Evolutionary conservation across 2,888 invertebrate genomes (phyloP).

Genomic region (Biston stratarius): DNA sequence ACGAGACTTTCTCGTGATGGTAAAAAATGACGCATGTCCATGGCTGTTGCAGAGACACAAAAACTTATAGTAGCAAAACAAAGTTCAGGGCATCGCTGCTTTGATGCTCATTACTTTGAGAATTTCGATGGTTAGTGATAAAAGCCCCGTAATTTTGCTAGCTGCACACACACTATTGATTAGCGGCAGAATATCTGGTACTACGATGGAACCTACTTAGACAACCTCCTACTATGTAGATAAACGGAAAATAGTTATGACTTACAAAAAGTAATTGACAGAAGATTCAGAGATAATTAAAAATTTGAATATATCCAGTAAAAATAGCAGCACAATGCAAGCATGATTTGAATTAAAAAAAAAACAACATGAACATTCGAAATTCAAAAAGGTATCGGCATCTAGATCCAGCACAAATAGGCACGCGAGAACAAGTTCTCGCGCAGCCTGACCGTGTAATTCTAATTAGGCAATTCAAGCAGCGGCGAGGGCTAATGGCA

Average conservation of each 20-base stretch:
- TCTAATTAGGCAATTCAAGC: slow-evolving; percentile 84
- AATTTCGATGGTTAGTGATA: no score
- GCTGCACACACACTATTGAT: no score
- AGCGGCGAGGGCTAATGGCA: slow-evolving; percentile 76
- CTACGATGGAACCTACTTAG: no score
- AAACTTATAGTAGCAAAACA: no score
- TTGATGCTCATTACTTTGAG: no score
- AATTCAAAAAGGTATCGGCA: slow-evolving; percentile 43
- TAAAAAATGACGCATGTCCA: no score
- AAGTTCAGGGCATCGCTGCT: no score
- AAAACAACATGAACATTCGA: slow-evolving; percentile 42
- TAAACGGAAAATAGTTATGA: not conserved
- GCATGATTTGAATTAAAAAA: slow-evolving; percentile 15
- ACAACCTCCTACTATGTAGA: no score
- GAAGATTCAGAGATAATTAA: not conserved
- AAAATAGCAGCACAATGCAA: not conserved
- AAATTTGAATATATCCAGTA: not conserved
- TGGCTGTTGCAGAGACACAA: no score
- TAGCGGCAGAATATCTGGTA: no score
- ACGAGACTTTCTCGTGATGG: no score
- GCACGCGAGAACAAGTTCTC: slow-evolving; percentile 64
- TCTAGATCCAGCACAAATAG: slow-evolving; percentile 61
- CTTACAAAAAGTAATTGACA: not conserved
- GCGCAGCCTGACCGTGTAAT: slow-evolving; percentile 65
- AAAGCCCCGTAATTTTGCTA: no score